phyloP scores from a whole-genome alignment of 1,140 invertebrate genomes.

The Lordiphosa mommai region DNA sequence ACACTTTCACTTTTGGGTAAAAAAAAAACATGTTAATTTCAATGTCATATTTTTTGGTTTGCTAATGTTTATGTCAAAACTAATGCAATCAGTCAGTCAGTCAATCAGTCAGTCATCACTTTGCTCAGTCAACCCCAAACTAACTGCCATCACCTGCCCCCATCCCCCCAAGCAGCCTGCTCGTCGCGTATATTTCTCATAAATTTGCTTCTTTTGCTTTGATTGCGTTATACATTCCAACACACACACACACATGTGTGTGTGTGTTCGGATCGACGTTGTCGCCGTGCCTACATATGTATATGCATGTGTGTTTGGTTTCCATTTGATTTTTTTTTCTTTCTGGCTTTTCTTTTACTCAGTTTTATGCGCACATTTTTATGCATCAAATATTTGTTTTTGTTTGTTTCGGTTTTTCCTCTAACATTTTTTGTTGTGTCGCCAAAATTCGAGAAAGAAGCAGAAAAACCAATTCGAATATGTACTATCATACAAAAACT shows the following conservation, averaged over 20 bases:
- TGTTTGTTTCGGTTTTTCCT: conserved; percentile 27
- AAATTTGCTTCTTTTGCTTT: conserved; percentile 17
- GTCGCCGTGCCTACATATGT: conserved; percentile 17
- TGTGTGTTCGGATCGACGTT: conserved; percentile 18
- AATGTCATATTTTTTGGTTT: conserved; percentile 32
- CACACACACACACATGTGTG: conserved; percentile 2
- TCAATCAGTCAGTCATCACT: conserved; percentile 28
- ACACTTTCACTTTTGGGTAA: not conserved
- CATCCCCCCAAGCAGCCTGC: conserved; percentile 21
- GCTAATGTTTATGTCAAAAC: conserved; percentile 22
- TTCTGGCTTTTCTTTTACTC: conserved; percentile 14
- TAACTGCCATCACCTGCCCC: conserved; percentile 31
- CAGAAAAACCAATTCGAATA: conserved; percentile 50
- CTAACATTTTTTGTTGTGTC: conserved; percentile 35
- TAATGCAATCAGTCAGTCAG: conserved; percentile 24
- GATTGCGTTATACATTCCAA: conserved; percentile 43
- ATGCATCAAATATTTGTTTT: conserved; percentile 54
- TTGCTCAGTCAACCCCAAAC: conserved; percentile 41
- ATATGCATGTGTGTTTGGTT: conserved; percentile 24
- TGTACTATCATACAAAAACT: conserved; percentile 69
- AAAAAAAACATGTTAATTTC: conserved; percentile 27
- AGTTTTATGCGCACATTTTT: conserved; percentile 61
- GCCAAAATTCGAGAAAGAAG: conserved; percentile 17
- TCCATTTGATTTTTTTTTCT: conserved; percentile 33
- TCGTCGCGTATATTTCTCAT: conserved; percentile 26